Evolutionary conservation across 37 sponge, comb jelly and placozoan species (phyloP), one percentile per base, ranked within the genome.

Genomic region (Amphimedon queenslandica): DNA sequence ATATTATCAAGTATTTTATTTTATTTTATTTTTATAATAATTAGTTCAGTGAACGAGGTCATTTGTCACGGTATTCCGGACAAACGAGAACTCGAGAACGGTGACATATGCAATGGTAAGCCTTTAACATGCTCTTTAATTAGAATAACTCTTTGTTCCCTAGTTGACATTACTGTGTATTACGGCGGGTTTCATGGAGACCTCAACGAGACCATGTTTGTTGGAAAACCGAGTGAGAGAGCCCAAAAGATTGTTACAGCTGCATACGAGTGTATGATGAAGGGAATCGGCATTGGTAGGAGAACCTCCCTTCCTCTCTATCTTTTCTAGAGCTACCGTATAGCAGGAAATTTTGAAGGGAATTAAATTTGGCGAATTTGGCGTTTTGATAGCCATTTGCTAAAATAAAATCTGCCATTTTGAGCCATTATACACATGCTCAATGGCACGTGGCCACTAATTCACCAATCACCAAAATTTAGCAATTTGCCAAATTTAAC

Each of bases 21-120:
- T 11, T 21, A 8, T n/a, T n/a, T n/a, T n/a, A 16, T 63, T 16
- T 38, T 30, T 67, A 23, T 10, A 10, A 8, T 67, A 30, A 6
- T 29, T 55, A 93, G 93, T 36, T 96, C 96, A 53, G 97, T 96
- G 32, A 96, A 96, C 56, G 97, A 96, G 64, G 91, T 96, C 55
- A 96, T 96, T 36, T 96, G 97, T 63, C 97, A 96, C 37, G 97
- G 97, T 11, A 96, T 96, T 27, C 97, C 97, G 20, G 97, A 96
- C 67, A 67, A 24, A 37, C 77, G 97, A 37, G 87, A 88, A n/a
- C 53, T 96, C 36, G 71, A 87, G 35, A 82, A 96, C 53, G 97
- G 97, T 40, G 97, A 96, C 71, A 93, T 96, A 2, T 82, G 89
- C 75, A 96, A 96, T 80, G 84, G 90, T 87, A 51, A 32, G 42